A percentile compares a stretch with the other conserved stretches of the same genome.
Evolutionary conservation across 2,113 vertebrate species (phyloP).

Genomic region (Carassius carassius): DNA sequence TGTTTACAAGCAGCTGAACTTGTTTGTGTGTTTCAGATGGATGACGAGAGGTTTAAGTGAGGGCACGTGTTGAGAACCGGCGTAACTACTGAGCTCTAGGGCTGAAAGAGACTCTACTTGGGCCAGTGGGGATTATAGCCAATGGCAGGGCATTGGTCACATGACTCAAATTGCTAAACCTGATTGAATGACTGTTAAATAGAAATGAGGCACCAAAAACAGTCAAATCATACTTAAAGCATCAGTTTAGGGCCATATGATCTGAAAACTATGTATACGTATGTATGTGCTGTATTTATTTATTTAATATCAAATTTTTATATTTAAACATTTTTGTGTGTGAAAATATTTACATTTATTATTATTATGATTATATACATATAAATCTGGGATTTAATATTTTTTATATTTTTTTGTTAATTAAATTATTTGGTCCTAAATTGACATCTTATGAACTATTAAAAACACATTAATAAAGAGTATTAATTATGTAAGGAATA

Average conservation of each 20-base stretch:
- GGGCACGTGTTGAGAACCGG: conserved; percentile 1
- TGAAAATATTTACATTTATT: too few species aligned
- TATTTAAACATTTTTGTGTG: too few species aligned
- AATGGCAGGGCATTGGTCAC: not conserved
- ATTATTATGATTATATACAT: too few species aligned
- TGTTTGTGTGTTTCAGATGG: conserved; percentile 21
- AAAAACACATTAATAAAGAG: too few species aligned
- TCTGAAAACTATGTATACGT: not conserved
- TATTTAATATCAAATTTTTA: too few species aligned
- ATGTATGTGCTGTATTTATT: too few species aligned
- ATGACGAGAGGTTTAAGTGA: conserved; percentile 2
- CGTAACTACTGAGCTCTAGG: not conserved
- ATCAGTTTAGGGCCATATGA: not conserved
- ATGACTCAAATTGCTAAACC: not conserved
- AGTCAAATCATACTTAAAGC: not conserved
- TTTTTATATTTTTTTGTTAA: too few species aligned
- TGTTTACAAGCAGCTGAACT: conserved; percentile 40
- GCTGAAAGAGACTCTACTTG: not conserved
- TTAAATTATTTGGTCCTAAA: too few species aligned
- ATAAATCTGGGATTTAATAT: too few species aligned
- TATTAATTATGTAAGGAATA: not conserved
- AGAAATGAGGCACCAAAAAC: not conserved
- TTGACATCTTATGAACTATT: too few species aligned
- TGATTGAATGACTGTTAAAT: not conserved
- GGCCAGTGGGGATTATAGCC: not conserved